Evolutionary conservation across 1,140 invertebrate species (phyloP), one percentile per base, ranked within the genome.

Genomic region (Himalopsyche phryganea): DNA sequence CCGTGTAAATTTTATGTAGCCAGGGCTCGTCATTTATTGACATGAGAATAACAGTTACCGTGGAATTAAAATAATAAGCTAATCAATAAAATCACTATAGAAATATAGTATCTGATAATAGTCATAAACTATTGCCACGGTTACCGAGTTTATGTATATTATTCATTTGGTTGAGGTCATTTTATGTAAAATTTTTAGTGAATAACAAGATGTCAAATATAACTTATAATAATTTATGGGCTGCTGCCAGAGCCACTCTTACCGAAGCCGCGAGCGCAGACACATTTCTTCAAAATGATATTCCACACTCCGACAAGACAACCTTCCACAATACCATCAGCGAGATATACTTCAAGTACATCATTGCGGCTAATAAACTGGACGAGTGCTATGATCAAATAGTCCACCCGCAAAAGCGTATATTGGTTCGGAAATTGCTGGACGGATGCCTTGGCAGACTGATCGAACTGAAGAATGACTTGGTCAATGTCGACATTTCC

Each of bases 391-490:
- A 95, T 66, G 93, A 96, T 69, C 92, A 94, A 76, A 83, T 95
- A 51, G 80, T 95, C 19, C 95, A 98, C 68, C 92, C 94, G 0
- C 95, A 98, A 72, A 97, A 97, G 70, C 76, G 93, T 38, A 67
- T 87, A 20, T 75, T 96, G 2, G 78, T 97, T 0, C 83, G 85
- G 42, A 85, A 88, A 60, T 69, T 94, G 1, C 70, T 97, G 0
- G 91, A 96, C 70, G 84, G 86, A 0, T 83, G 83, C 19, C 80
- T 96, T 40, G 93, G 91, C 2, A 80, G 94, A 50, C 75, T 90
- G 56, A 71, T 90, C 13, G 89, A 91, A 69, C 69, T 90, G 2
- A 90, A 91, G 73, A 83, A 91, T 66, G 92, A 96, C 67, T 78
- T 96, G 46, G 91, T 94, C 0, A 88, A 92, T 60, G 77, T 95